Base-by-base conservation (phyloP, 2,888 invertebrate species). In the Melolontha melolontha region DNA sequence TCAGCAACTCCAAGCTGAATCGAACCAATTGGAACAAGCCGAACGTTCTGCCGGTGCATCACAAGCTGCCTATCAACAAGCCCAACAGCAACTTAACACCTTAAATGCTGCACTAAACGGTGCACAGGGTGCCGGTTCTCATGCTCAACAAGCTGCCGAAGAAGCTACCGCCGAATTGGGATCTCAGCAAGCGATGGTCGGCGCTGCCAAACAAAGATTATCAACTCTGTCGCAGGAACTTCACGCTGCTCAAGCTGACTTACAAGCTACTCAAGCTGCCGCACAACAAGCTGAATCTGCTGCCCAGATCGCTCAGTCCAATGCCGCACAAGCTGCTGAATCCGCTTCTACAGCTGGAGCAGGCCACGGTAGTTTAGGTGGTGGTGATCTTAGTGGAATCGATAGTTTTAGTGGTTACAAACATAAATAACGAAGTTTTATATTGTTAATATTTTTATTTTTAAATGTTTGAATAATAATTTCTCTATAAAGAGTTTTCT, bases 141-240 rank as follows among this genome's bases (percentile, higher is more conserved):
- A 92, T 78, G 91, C 92, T 0, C 88, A 90, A 70, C 91, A 91
- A 74, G 90, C 92, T 0, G 89, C 92, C 0, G 88, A 89, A 0
- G 92, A 91, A 76, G 90, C 92, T 0, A 89, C 91, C 0, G 91
- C 91, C 41, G 92, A 93, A 80, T 82, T 92, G 6, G 92, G 92
- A 0, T 91, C 92, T 0, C 93, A 93, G 76, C 63, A 64, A 39
- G 88, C 91, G 42, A 92, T 92, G 92, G 90, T 92, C 0, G 91
- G 92, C 5, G 89, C 91, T 10, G 92, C 93, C 0, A 87, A 91
- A 71, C 89, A 90, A 73, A 82, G 91, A 44, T 83, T 91, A n/a
- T 87, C 89, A 70, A 85, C 90, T 1, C 84, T 91, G 12, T 88
- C 89, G 68, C 90, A 91, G 40, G 92, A 92, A 76, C 84, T 92